Conservation (phyloP, 2,797 vertebrate species). For the Tarsius wallacei region DNA sequence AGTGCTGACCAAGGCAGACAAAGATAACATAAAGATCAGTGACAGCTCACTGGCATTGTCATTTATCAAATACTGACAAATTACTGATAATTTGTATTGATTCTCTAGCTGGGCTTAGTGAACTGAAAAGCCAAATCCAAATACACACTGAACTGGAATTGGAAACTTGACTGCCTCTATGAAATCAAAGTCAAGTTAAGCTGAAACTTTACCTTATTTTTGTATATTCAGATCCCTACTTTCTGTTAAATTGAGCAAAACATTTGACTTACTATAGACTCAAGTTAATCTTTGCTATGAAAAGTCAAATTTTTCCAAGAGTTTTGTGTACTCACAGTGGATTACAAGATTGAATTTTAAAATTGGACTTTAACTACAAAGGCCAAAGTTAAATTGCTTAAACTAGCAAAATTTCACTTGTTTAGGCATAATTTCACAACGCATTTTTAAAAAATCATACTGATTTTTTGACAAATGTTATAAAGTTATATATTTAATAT, state of each 20-base stretch:
- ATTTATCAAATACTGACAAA: constrained; percentile 81
- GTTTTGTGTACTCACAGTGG: background rate
- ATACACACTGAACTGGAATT: background rate
- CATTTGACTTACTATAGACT: background rate
- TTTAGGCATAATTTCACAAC: constrained; percentile 13
- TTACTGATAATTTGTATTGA: constrained; percentile 83
- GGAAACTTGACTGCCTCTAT: background rate
- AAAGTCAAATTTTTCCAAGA: background rate
- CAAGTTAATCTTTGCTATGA: background rate
- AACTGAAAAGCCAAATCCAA: constrained; percentile 71
- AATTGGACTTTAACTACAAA: background rate
- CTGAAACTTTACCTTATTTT: background rate
- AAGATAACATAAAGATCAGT: constrained; percentile 69
- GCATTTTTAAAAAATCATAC: background rate
- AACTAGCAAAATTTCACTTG: background rate
- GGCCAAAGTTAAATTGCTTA: constrained; percentile 2
- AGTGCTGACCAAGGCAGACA: constrained; percentile 2
- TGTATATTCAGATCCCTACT: background rate
- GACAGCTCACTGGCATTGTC: background rate
- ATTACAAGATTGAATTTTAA: background rate
- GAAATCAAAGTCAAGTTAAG: background rate
- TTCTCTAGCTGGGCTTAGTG: constrained; percentile 55
- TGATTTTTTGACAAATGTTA: background rate
- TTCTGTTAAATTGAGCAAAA: constrained; percentile 49
- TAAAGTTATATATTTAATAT: background rate